Base-by-base conservation (phyloP, 1,140 invertebrate species). In the Idris sp. region DNA sequence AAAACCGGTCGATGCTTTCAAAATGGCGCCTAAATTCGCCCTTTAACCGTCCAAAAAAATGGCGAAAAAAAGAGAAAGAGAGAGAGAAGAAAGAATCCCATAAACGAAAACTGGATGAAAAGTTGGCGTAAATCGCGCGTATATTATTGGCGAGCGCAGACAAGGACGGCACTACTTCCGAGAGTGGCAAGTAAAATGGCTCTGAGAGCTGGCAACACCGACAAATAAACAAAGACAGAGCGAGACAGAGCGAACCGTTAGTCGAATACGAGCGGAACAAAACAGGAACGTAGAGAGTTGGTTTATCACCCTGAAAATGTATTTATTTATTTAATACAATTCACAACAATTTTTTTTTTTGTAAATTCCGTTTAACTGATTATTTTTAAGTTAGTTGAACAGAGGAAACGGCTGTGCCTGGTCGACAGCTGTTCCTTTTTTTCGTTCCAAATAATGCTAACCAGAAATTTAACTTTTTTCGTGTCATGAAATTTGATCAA, bases 231-330 rank as follows among this genome's bases (percentile, higher is more conserved):
- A 33, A 25, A 71, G 58, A 46, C 65, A 61, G 44, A 30, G 61
- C 40, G 53, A 51, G 40, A 77, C 59, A 58, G 74, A 69, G 56
- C 74, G 64, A 74, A 77, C 76, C 74, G 79, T 81, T 81, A 79
- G 68, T 75, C 78, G 61, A 74, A 69, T 64, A 76, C 69, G 43
- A 83, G 76, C 72, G 80, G 74, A 77, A 78, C 53, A 58, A 67
- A 79, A 16, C 65, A 71, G 65, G 65, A 53, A 30, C 65, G 54
- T 71, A 69, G 30, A 5, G n/a, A 36, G 15, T 4, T 36, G 16
- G 64, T 56, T 36, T 30, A 26, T 49, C n/a, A 33, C 35, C 58
- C 51, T 9, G n/a, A n/a, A n/a, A n/a, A n/a, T n/a, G n/a, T n/a
- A n/a, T n/a, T n/a, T n/a, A n/a, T n/a, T n/a, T n/a, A n/a, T n/a